Evolutionary conservation across 64 coral and sea anemone genomes (phyloP), one percentile per base, ranked within the genome.

Genomic region (Catalaphyllia jardinei): DNA sequence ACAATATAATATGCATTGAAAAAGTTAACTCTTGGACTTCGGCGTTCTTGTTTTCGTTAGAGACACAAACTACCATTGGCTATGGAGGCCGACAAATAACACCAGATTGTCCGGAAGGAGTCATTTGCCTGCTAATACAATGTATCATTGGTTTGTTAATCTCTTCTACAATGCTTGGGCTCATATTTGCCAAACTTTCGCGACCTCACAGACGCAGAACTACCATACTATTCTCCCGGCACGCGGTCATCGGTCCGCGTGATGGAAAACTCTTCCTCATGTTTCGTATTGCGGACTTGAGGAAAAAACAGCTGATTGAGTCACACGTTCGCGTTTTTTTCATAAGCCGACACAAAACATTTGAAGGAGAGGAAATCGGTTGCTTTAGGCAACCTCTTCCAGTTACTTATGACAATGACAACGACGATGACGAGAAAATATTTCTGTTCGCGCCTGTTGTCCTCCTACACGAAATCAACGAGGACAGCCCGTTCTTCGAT

Each of bases 141-240:
- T 94, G 92, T 49, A 94, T 98, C 35, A 62, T 98, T 62, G 95
- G 95, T 42, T 87, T 91, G 31, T 86, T 98, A 54, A 98, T 98
- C 30, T 91, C 92, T 52, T 89, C 95, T 16, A 94, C 92, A 88
- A 94, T 98, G 92, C 79, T 98, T 20, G 95, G 95, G 24, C 86
- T 98, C 52, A 88, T 98, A 67, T 98, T 98, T 91, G 95, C 95
- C 10, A 98, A 98, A 83, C 78, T 94, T 79, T 91, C 92, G 62
- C 89, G 95, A 11, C 95, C 95, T 28, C 91, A 98, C 71, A 79
- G 89, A 39, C 75, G 96, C 38, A 76, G 86, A 59, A 74, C 55
- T 2, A 94, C 96, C 14, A 88, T 98, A 22, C 31, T 94, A 17
- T 98, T 98, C 73, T 98, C 96, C 29, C 88, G 92, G 9, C 86